phyloP scores from a whole-genome alignment of 2,797 vertebrate species.

The Xyrichtys novacula region DNA sequence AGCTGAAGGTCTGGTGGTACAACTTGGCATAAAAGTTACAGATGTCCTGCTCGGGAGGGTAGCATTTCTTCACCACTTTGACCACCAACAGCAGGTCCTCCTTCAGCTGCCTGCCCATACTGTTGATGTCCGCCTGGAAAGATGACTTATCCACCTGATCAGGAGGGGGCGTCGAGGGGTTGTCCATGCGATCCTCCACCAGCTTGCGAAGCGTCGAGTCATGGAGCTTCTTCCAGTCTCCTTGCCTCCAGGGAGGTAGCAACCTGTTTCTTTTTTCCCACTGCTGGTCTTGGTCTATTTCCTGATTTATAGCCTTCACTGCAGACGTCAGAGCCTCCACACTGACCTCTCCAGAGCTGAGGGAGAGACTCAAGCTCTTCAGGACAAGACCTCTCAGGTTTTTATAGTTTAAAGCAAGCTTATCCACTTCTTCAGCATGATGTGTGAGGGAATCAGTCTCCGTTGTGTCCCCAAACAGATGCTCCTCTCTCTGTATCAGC shows the following conservation, averaged over 20 bases:
- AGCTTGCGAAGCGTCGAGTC: constrained; percentile 67
- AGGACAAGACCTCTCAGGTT: constrained; percentile 75
- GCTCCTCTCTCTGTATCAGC: constrained; percentile 84
- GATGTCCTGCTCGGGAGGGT: constrained; percentile 85
- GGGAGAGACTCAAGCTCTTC: constrained; percentile 74
- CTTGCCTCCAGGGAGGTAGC: constrained; percentile 75
- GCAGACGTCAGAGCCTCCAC: constrained; percentile 83
- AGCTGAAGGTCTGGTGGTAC: constrained; percentile 86
- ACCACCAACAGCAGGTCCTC: constrained; percentile 87
- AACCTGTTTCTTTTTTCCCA: constrained; percentile 35
- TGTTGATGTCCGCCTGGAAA: constrained; percentile 73
- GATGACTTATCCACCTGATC: constrained; percentile 62
- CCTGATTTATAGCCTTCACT: constrained; percentile 82
- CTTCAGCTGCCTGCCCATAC: constrained; percentile 85
- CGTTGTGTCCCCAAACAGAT: constrained; percentile 57
- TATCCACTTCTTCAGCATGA: constrained; percentile 61
- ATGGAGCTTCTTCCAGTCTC: constrained; percentile 84
- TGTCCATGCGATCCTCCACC: constrained; percentile 82
- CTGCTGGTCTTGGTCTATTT: constrained; percentile 85
- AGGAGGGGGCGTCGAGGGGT: rapidly evolving
- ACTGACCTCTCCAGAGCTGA: constrained; percentile 47
- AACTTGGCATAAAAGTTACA: constrained; percentile 85
- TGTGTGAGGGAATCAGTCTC: neutral
- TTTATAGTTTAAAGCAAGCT: constrained; percentile 70
- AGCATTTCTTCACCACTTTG: constrained; percentile 82